Percentiles rank a stretch among this genome's conserved stretches.
Evolutionary conservation across 2,113 vertebrate genomes (phyloP).

Genomic region (Thinocorus orbignyianus): DNA sequence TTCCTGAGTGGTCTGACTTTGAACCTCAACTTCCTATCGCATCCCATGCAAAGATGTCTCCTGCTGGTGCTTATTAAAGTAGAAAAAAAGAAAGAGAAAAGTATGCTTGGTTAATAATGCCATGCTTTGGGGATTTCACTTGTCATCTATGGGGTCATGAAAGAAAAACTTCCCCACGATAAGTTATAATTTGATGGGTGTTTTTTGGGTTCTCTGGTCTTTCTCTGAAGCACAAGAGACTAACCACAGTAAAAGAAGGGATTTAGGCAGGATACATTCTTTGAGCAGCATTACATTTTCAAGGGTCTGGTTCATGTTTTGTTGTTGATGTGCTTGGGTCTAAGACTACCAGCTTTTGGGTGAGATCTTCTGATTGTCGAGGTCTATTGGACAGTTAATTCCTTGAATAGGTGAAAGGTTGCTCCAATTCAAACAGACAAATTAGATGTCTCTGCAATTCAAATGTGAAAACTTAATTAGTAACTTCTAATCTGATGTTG

Average conservation of each 20-base stretch:
- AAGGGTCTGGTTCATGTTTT: conserved; percentile 4
- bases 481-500: not conserved
- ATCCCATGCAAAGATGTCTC: conserved; percentile 11
- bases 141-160: not conserved
- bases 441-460: not conserved
- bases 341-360: not conserved
- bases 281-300: not conserved
- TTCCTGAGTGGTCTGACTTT: conserved; percentile 5
- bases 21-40: conserved; percentile 14
- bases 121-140: conserved; percentile 34
- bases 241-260: not conserved
- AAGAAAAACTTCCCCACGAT: not conserved
- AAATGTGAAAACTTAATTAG: not conserved
- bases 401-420: not conserved
- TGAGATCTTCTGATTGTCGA: not conserved
- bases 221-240: not conserved
- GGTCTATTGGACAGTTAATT: not conserved
- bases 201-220: conserved; percentile 12
- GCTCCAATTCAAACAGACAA: not conserved
- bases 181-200: conserved; percentile 25
- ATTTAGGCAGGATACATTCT: not conserved
- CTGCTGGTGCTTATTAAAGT: conserved; percentile 34
- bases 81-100: not conserved
- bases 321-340: not conserved
- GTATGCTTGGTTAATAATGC: conserved; percentile 22